Evolutionary conservation across 2,797 vertebrate species (phyloP), one percentile per base, ranked within the genome.

Genomic region (Petrocephalus schoutedeni): DNA sequence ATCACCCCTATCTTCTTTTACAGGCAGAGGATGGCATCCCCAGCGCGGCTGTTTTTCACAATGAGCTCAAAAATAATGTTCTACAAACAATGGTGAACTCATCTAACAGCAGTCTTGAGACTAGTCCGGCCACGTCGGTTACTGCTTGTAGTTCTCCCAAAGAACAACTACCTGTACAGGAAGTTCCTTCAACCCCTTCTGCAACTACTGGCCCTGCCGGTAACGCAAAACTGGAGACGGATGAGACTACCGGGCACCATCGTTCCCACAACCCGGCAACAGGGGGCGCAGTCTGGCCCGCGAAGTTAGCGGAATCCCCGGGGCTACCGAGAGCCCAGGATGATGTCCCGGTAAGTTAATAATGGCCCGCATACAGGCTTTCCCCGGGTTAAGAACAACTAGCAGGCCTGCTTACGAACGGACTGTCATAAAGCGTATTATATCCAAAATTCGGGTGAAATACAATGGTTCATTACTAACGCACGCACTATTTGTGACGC

Each of bases 151-250:
- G 6, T 77, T n/a, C 71, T 49, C 16, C 41, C 36, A 49, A 77
- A 77, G 36, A 49, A 8, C 36, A 9, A 4, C 36, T n/a, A 6
- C 5, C 19, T n/a, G 41, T n/a, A 49, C 36, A 19, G 16, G 41
- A 77, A 93, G 95, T 88, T 97, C 97, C 41, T 95, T 93, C 71
- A 49, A n/a, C 88, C 88, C 89, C 89, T 91, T 90, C 89, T 71
- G 90, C 87, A 93, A 95, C 74, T 91, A 89, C 95, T 83, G 89
- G 57, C 16, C 91, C 92, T 89, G 91, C 91, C n/a, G 89, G 94
- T 0, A 92, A 91, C 41, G 97, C 97, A 97, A 94, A 96, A 87
- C 94, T 96, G 91, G 91, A 96, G 86, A 4, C 95, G 92, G 98
- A 98, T 0, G 92, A 96, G 51, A 89, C 89, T 54, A 96, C 96